Conservation (phyloP, 2,797 vertebrate genomes). For the Cuniculus paca region DNA sequence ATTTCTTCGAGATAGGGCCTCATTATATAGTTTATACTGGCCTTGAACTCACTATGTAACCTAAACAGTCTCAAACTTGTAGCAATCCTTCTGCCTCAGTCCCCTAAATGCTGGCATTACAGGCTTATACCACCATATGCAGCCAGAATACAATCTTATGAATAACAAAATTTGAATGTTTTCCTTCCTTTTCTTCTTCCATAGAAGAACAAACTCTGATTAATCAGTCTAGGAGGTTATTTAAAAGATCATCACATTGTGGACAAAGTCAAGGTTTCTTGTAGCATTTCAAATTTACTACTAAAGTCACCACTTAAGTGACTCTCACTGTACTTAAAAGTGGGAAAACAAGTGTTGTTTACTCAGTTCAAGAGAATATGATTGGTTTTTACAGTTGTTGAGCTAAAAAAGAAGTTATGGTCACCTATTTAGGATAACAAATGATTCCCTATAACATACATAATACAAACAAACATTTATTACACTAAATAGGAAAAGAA, state of each 20-base stretch:
- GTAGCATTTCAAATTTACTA: background rate
- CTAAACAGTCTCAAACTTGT: background rate
- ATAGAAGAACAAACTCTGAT: background rate
- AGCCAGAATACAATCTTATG: background rate
- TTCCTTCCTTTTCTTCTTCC: background rate
- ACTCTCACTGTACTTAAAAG: background rate
- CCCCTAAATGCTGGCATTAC: background rate
- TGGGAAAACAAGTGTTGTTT: background rate
- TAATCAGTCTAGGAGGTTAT: background rate
- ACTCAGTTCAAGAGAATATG: background rate
- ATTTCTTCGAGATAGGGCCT: background rate
- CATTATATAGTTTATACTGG: background rate
- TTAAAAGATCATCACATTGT: constrained; percentile 9
- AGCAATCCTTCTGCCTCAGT: background rate
- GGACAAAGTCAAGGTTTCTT: background rate
- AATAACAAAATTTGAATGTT: background rate
- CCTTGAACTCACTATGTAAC: background rate
- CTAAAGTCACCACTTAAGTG: background rate
- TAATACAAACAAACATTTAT: background rate
- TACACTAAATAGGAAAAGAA: background rate
- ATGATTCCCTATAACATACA: background rate
- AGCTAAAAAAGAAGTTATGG: background rate
- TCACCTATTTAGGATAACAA: background rate
- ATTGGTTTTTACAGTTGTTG: background rate
- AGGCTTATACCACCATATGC: background rate